A percentile compares a stretch with the other conserved stretches of the same genome.
These are phyloP conservation scores for Melanotus villosus DNA, from an alignment of 2,888 invertebrate species.

Conservation along the genomic window DNA sequence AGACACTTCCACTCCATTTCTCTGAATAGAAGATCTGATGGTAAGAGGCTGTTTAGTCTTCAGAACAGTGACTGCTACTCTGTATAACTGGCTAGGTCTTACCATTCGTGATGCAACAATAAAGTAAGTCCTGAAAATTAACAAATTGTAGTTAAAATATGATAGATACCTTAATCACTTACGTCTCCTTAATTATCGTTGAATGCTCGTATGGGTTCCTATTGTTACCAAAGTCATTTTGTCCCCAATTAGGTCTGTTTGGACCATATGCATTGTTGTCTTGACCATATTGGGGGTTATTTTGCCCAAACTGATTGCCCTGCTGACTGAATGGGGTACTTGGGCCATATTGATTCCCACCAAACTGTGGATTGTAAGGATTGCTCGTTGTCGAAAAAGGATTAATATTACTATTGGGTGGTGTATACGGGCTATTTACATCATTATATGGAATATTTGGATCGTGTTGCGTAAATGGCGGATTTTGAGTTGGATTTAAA, in stretches of 20 bases:
- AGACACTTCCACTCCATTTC: slow-evolving; percentile 92
- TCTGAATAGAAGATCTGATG: slow-evolving; percentile 89
- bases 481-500: slow-evolving; percentile 47
- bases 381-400: slow-evolving; percentile 23
- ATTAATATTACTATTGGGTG: slow-evolving; percentile 1
- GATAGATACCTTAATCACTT: slow-evolving; percentile 45
- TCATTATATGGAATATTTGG: slow-evolving; percentile 48
- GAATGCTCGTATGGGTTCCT: slow-evolving; percentile 49
- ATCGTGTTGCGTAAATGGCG: slow-evolving; percentile 50
- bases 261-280: no score
- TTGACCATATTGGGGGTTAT: slow-evolving; percentile 9
- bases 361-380: slow-evolving; percentile 29
- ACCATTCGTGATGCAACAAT: slow-evolving; percentile 93
- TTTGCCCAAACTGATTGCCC: slow-evolving; percentile 3
- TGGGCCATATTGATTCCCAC: not conserved
- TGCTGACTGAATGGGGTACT: slow-evolving; percentile 8
- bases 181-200: slow-evolving; percentile 63
- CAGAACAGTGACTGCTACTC: slow-evolving; percentile 88
- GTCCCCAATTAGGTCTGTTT: slow-evolving; percentile 33
- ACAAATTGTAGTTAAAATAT: not conserved
- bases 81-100: slow-evolving; percentile 91
- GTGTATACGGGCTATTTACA: slow-evolving; percentile 22
- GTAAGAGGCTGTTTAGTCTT: slow-evolving; percentile 85
- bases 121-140: slow-evolving; percentile 87
- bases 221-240: slow-evolving; percentile 39